These are phyloP conservation scores for Thereva nobilitata DNA, from an alignment of 2,888 invertebrate species.

Conservation along the genomic window DNA sequence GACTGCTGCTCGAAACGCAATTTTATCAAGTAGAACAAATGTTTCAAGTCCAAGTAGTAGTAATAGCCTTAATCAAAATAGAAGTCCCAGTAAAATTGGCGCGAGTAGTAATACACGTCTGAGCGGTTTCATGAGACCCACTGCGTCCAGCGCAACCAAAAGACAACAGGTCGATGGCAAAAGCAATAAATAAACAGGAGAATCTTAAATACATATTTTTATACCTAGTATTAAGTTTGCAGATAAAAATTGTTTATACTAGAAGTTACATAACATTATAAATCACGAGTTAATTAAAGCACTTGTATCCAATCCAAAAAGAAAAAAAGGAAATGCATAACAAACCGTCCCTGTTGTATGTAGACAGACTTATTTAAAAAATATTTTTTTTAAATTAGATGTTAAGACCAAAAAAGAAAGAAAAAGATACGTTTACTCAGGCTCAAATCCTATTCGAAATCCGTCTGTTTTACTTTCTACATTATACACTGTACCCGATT, in stretches of 20 bases:
- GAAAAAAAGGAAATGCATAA: conserved; percentile 2
- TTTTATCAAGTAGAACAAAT: conserved; percentile 43
- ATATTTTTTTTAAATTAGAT: no score
- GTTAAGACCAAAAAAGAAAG: no score
- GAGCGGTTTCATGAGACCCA: conserved; percentile 82
- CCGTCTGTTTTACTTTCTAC: no score
- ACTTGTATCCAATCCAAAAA: conserved; percentile 6
- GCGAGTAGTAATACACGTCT: conserved; percentile 49
- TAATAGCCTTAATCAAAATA: conserved; percentile 41
- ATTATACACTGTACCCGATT: no score
- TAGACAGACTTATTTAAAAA: conserved; percentile 12
- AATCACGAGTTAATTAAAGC: conserved; percentile 31
- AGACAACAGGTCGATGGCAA: conserved; percentile 50
- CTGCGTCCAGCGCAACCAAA: conserved; percentile 81
- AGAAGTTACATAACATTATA: conserved; percentile 13
- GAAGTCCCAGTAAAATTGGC: conserved; percentile 37
- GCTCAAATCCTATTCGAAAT: no score
- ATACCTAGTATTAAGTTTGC: conserved; percentile 29
- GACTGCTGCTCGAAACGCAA: conserved; percentile 48
- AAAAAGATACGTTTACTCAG: no score
- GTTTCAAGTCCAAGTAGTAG: conserved; percentile 42
- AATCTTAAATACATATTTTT: conserved; percentile 35
- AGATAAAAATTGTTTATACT: background rate
- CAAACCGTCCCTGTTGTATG: conserved; percentile 28
- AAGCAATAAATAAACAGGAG: conserved; percentile 15